Base-by-base conservation (phyloP, 1,140 invertebrate genomes). In the Lysiphlebus fabarum region DNA sequence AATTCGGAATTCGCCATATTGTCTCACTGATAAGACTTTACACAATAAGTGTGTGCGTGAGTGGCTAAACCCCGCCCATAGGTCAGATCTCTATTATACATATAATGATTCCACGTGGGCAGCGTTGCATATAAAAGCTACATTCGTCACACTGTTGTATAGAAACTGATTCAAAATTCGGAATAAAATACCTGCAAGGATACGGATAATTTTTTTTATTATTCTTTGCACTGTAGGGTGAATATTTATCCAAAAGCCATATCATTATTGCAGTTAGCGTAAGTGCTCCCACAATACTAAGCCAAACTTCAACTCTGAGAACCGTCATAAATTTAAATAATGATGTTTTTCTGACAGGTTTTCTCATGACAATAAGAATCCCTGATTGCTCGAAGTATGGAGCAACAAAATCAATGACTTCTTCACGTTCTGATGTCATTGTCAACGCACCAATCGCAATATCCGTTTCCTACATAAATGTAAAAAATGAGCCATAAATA, bases 301-400 rank as follows among this genome's bases (percentile, higher is more conserved):
- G 73, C 92, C 92, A 95, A 7, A 95, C 92, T 76, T 95, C 92
- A 0, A 88, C 73, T 36, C 87, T 85, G 1, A 95, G 77, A 0
- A 95, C 92, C 0, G 91, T 93, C 92, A 95, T 94, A 76, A 95
- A 95, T 77, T 94, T 94, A 75, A 95, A 95, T 0, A 94, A 77
- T 0, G 90, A 93, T 3, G 90, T 91, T 70, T 90, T 87, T 0
- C 87, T 80, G 2, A 91, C 85, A 1, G 90, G 90, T 73, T 93
- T 92, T 9, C 91, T 82, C 69, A 94, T 93, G 1, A 90, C 92
- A 57, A 93, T 93, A 1, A 90, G 84, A 59, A 95, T 90, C 48
- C 91, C 92, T 0, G 90, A 89, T 74, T 93, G 90, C 69, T 95
- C 93, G 69, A 91, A 95, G 73, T 94, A 95, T 0, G 92, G 93